A percentile compares a stretch with the other conserved stretches of the same genome.
Evolutionary conservation across 2,797 vertebrate genomes (phyloP).

Genomic region (Antennarius maculatus): DNA sequence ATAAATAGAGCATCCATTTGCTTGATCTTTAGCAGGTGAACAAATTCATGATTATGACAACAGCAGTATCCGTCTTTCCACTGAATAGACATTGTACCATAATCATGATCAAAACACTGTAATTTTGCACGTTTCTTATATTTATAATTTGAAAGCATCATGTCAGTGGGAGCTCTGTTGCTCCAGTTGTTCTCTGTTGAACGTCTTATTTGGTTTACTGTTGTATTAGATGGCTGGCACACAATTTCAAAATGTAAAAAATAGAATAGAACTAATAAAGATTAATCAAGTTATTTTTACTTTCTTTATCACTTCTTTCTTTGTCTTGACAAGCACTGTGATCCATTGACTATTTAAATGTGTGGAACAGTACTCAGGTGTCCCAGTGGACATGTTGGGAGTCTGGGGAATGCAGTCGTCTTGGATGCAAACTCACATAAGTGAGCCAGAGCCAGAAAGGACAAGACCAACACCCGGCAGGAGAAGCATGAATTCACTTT

Average conservation of each 20-base stretch:
- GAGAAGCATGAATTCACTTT: conserved; percentile 23
- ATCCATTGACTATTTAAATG: not conserved
- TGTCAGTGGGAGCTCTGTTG: conserved; percentile 47
- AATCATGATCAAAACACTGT: conserved; percentile 15
- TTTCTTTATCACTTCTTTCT: too few relatives aligned
- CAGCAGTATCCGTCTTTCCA: too few relatives aligned
- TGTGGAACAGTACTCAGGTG: conserved; percentile 23
- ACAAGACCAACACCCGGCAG: conserved; percentile 52
- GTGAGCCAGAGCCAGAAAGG: conserved; percentile 42
- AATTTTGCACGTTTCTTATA: not conserved
- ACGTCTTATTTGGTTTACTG: not conserved
- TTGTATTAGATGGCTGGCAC: not conserved
- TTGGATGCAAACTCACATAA: conserved; percentile 65
- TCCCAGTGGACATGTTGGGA: conserved; percentile 40
- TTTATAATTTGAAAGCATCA: not conserved
- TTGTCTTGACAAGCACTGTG: not conserved
- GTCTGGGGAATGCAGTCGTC: conserved; percentile 70
- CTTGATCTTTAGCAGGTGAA: too few relatives aligned
- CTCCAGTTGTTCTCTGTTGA: not conserved
- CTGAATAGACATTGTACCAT: too few relatives aligned
- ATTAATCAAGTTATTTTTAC: too few relatives aligned
- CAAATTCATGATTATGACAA: too few relatives aligned
- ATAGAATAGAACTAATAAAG: too few relatives aligned
- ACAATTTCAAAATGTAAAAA: too few relatives aligned
- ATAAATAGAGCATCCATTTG: too few relatives aligned